Conservation (phyloP, 2,113 vertebrate species). For the Poecilia latipinna region DNA sequence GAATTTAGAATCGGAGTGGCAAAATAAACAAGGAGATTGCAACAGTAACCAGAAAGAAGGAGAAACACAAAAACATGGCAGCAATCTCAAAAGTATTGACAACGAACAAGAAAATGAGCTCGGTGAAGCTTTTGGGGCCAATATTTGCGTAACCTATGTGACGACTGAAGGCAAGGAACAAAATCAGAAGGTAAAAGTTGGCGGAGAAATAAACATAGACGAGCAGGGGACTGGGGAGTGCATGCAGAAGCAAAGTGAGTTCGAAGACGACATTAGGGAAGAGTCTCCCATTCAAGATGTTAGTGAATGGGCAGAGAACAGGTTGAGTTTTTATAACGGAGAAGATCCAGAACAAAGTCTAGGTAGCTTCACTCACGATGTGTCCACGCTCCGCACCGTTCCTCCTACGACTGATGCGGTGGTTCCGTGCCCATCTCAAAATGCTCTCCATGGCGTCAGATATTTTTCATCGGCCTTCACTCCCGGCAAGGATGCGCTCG, state of each 20-base stretch:
- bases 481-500: constrained; percentile 11
- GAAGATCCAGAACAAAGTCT: constrained; percentile 5
- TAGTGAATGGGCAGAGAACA: constrained; percentile 14
- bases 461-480: constrained; percentile 42
- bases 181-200: background rate
- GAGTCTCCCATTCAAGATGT: background rate
- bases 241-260: constrained; percentile 13
- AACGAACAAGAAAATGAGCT: background rate
- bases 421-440: constrained; percentile 52
- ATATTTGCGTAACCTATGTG: background rate
- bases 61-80: constrained; percentile 1
- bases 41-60: background rate
- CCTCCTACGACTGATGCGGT: constrained; percentile 47
- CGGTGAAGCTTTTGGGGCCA: constrained; percentile 4
- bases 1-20: background rate
- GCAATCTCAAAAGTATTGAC: background rate
- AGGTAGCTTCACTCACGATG: constrained; percentile 11
- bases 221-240: background rate
- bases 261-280: constrained; percentile 5
- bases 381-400: background rate
- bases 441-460: constrained; percentile 22
- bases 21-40: constrained; percentile 4
- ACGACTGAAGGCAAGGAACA: constrained; percentile 1
- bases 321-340: background rate
- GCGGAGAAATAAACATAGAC: constrained; percentile 1